phyloP scores from a whole-genome alignment of 2,113 vertebrate species.

The Mus spicilegus region DNA sequence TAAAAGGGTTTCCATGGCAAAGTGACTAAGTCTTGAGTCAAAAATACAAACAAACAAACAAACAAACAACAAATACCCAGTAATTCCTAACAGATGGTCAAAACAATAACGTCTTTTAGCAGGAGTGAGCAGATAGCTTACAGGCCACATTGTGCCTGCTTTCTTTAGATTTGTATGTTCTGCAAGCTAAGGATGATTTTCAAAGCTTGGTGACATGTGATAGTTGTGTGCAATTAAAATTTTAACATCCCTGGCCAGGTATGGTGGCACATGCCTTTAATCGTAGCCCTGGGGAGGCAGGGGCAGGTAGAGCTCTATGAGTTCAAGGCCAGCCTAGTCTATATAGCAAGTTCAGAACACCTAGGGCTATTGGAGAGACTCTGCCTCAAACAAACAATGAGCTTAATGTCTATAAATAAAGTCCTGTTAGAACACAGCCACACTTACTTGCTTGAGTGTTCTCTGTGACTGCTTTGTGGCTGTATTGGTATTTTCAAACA shows the following conservation, averaged over 20 bases:
- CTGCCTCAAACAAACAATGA: not conserved
- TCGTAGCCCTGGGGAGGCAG: not conserved
- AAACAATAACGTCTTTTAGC: not conserved
- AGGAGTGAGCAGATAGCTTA: not conserved
- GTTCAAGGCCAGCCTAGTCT: not conserved
- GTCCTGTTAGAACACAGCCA: not conserved
- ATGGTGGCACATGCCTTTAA: not conserved
- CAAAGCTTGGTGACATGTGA: slow-evolving; percentile 12
- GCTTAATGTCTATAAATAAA: not conserved
- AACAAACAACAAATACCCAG: not conserved
- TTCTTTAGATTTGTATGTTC: not conserved
- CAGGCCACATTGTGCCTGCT: not conserved
- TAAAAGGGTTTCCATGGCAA: not conserved
- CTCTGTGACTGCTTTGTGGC: not conserved
- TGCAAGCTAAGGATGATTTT: slow-evolving; percentile 30
- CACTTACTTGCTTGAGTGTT: not conserved
- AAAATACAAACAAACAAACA: slow-evolving; percentile 3
- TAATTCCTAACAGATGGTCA: not conserved
- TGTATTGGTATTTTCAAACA: not conserved
- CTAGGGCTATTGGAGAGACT: not conserved
- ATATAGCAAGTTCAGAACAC: not conserved
- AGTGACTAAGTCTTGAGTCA: not conserved
- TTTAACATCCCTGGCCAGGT: not conserved
- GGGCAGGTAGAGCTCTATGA: not conserved
- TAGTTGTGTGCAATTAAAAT: slow-evolving; percentile 14